These are phyloP conservation scores for Euspilapteryx auroguttella DNA, from an alignment of 2,888 invertebrate species.

Conservation along the genomic window DNA sequence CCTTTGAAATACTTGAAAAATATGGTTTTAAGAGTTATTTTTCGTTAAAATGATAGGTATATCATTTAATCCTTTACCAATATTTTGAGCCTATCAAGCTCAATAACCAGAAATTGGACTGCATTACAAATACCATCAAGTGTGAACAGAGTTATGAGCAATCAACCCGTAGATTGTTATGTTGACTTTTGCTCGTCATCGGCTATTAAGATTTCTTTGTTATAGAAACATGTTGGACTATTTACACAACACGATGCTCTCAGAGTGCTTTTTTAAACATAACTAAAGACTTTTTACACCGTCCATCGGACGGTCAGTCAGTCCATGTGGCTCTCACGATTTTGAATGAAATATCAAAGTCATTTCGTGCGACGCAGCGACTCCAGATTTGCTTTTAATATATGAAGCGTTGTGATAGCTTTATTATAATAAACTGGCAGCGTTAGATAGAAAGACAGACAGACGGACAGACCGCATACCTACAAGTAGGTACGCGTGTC, in stretches of 20 bases:
- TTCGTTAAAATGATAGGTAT: too few species aligned
- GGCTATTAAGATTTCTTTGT: slow-evolving; percentile 60
- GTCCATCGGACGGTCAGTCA: slow-evolving; percentile 25
- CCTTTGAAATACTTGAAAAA: too few species aligned
- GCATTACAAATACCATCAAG: slow-evolving; percentile 19
- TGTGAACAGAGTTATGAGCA: slow-evolving; percentile 42
- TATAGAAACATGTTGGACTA: slow-evolving; percentile 58
- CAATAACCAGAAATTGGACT: slow-evolving; percentile 22
- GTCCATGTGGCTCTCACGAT: slow-evolving; percentile 45
- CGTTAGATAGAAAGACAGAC: slow-evolving; percentile 28
- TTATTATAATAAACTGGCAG: slow-evolving; percentile 43
- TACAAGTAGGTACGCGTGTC: too few species aligned
- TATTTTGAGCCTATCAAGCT: slow-evolving; percentile 5
- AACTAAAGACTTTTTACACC: slow-evolving; percentile 36
- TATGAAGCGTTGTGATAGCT: slow-evolving; percentile 45
- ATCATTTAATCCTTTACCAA: too few species aligned
- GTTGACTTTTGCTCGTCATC: slow-evolving; percentile 56
- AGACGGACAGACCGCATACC: too few species aligned
- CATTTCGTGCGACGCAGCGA: slow-evolving; percentile 36
- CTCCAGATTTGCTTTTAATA: slow-evolving; percentile 52
- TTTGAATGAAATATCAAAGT: slow-evolving; percentile 53
- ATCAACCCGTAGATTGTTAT: slow-evolving; percentile 54
- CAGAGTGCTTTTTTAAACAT: slow-evolving; percentile 43
- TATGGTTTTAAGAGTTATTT: too few species aligned
- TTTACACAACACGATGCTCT: slow-evolving; percentile 55